These are phyloP conservation scores for Griposia aprilina DNA, from an alignment of 2,888 invertebrate species.

Conservation along the genomic window DNA sequence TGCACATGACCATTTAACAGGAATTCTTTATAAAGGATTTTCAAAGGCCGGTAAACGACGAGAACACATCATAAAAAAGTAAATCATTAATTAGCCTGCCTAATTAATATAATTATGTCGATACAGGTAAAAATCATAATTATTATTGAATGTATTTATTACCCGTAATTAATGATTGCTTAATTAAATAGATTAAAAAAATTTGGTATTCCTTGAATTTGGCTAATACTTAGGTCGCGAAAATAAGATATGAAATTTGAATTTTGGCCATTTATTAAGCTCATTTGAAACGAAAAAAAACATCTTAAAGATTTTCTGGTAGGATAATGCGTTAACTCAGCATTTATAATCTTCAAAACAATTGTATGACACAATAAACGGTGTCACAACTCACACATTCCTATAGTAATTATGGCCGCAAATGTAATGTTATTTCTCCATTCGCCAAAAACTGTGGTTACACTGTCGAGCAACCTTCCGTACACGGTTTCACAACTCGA, in stretches of 20 bases:
- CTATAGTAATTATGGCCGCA: constrained; percentile 21
- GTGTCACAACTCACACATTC: constrained; percentile 27
- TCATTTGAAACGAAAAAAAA: not conserved
- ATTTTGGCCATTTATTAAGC: too few species aligned
- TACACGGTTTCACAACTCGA: constrained; percentile 74
- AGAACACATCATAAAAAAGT: not conserved
- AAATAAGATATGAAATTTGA: not conserved
- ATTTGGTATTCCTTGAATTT: constrained; percentile 7
- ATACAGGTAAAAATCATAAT: not conserved
- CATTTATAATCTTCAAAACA: constrained; percentile 7
- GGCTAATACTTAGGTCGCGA: too few species aligned
- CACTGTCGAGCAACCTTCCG: constrained; percentile 70
- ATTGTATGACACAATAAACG: not conserved
- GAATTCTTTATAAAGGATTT: not conserved
- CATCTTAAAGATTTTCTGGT: not conserved
- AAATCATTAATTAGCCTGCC: constrained; percentile 8
- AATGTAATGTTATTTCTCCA: constrained; percentile 47
- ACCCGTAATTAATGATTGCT: not conserved
- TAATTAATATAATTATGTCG: not conserved
- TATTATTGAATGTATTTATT: not conserved
- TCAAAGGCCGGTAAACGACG: not conserved
- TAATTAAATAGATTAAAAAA: not conserved
- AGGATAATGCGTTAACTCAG: not conserved
- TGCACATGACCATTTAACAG: too few species aligned
- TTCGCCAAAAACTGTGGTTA: constrained; percentile 47